phyloP scores from a whole-genome alignment of 1,140 invertebrate species.

The Anastatus disparis region DNA sequence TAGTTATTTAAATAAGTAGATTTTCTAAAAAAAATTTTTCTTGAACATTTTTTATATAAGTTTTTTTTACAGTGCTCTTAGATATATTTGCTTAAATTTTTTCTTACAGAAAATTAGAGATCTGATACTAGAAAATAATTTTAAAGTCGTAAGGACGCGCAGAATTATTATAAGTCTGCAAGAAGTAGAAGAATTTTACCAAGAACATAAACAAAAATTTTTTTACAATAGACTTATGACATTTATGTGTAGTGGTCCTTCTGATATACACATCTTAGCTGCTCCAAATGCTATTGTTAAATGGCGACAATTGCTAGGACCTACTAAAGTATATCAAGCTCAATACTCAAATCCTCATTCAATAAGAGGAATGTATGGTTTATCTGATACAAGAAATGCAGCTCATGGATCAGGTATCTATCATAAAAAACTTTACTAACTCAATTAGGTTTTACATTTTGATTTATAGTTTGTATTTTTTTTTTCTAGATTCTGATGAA shows the following conservation, averaged over 20 bases:
- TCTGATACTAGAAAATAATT: conserved; percentile 77
- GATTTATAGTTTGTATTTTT: conserved; percentile 16
- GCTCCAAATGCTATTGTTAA: conserved; percentile 78
- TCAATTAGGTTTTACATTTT: not conserved
- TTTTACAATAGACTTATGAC: conserved; percentile 88
- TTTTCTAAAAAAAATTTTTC: too few species aligned
- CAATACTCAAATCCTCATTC: conserved; percentile 80
- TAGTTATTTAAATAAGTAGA: too few species aligned
- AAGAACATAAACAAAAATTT: conserved; percentile 85
- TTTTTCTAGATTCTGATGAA: conserved; percentile 77
- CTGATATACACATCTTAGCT: conserved; percentile 81
- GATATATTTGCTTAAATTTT: conserved; percentile 33
- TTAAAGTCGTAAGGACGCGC: conserved; percentile 80
- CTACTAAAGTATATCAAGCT: conserved; percentile 86
- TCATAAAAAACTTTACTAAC: too few species aligned
- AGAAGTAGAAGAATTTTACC: conserved; percentile 82
- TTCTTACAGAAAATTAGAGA: conserved; percentile 72
- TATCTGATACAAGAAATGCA: conserved; percentile 93
- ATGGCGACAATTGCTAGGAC: conserved; percentile 88
- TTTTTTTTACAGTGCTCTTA: too few species aligned
- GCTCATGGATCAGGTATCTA: conserved; percentile 86
- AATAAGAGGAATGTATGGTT: conserved; percentile 83
- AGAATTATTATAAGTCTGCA: conserved; percentile 71
- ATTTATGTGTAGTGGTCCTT: conserved; percentile 88
- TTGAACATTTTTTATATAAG: too few species aligned